Base-by-base conservation (phyloP, 2,113 vertebrate genomes). In the mouse (Mus musculus) region DNA sequence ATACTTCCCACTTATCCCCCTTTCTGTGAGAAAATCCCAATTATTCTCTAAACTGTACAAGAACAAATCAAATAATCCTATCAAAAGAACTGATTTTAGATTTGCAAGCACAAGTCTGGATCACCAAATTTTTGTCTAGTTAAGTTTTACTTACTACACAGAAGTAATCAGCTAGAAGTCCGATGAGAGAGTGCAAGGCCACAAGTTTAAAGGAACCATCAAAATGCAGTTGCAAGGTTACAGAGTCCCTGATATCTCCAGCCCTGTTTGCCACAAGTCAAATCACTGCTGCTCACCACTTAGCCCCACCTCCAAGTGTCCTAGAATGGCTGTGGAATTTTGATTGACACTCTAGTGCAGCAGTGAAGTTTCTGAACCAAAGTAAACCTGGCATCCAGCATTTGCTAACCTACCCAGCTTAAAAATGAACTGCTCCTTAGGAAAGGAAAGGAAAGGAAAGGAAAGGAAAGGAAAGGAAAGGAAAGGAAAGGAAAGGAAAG, bases 131-230 rank as follows among this genome's bases (percentile, higher is more conserved):
- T 39, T 75, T 94, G 19, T 11, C 22, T 77, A 81, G 12, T 20
- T 63, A 95, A 85, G n/a, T 39, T 90, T n/a, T 49, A 95, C 36
- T 1, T 26, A 93, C 84, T 39, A 61, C 42, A 94, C 19, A 95
- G 30, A 22, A 0, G 5, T 84, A 96, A 87, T 97, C 97, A 78
- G 75, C 76, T 86, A 93, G 97, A 94, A 69, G 97, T 96, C 95
- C 65, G 20, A 84, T 6, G 96, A 59, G 56, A 81, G 67, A 36
- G 2, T n/a, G 0, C 88, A 75, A 95, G 77, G 42, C 75, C 92
- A 61, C 72, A 28, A 81, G 13, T 63, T 16, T 92, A 67, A 90
- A 42, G 0, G 12, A 12, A 54, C 59, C 89, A 84, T 91, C 71
- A 19, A 71, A 95, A 81, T 24, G 78, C 86, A 73, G 86, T 75